Evolutionary conservation across 92 coral and sea anemone genomes (phyloP).

Genomic region (Phenganax marumi): DNA sequence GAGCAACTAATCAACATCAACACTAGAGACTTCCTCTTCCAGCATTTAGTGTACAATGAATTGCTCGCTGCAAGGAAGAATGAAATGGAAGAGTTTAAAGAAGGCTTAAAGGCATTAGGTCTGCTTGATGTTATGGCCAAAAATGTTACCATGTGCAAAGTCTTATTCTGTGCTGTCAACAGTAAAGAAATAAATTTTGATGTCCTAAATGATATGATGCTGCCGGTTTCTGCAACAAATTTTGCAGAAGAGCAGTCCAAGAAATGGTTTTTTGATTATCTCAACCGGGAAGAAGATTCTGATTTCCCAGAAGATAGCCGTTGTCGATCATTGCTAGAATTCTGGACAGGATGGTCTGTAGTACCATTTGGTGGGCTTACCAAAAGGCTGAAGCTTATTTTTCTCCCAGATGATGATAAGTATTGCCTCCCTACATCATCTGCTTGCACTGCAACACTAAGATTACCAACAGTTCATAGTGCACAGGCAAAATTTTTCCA

Average conservation of each 20-base stretch:
- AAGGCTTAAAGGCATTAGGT: slow-evolving; percentile 55
- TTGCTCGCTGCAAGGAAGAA: slow-evolving; percentile 51
- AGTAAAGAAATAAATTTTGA: slow-evolving; percentile 30
- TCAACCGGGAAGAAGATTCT: slow-evolving; percentile 23
- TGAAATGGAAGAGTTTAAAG: slow-evolving; percentile 57
- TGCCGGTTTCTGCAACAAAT: slow-evolving; percentile 40
- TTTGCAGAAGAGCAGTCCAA: slow-evolving; percentile 43
- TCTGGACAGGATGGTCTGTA: slow-evolving; percentile 38
- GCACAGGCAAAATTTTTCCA: slow-evolving; percentile 51
- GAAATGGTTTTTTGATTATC: slow-evolving; percentile 53
- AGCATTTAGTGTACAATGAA: slow-evolving; percentile 60
- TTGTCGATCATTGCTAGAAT: slow-evolving; percentile 49
- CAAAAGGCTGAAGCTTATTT: slow-evolving; percentile 34
- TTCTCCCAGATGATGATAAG: slow-evolving; percentile 50
- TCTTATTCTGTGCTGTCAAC: slow-evolving; percentile 44
- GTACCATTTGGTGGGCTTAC: slow-evolving; percentile 44
- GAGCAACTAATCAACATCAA: slow-evolving; percentile 39
- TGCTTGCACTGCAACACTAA: slow-evolving; percentile 51
- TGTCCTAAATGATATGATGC: slow-evolving; percentile 37
- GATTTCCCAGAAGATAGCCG: slow-evolving; percentile 49
- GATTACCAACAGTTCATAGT: slow-evolving; percentile 59
- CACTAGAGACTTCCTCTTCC: slow-evolving; percentile 42
- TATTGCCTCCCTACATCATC: slow-evolving; percentile 53
- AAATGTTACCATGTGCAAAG: slow-evolving; percentile 44
- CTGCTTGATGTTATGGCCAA: slow-evolving; percentile 44